Base-by-base conservation (phyloP, 2,888 invertebrate species). In the Eupithecia pulchellata region DNA sequence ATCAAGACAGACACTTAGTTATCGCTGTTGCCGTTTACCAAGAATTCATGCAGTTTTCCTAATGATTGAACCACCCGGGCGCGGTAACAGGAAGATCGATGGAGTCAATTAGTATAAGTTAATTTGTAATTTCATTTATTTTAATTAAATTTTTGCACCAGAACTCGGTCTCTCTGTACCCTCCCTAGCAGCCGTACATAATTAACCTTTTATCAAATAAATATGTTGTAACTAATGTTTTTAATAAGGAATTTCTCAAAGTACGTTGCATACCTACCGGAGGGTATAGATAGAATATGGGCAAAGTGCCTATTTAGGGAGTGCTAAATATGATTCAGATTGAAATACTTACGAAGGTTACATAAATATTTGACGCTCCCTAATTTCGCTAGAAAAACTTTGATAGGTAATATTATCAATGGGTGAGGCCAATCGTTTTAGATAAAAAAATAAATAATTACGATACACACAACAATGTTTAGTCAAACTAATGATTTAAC, bases 241-340 rank as follows among this genome's bases (percentile, higher is more conserved):
- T 25, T 13, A 25, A 52, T 52, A 52, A 52, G 0, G 25, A 52
- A 25, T 11, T 52, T 25, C 25, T 25, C 25, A 52, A 25, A 52
- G 25, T 20, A 2, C 20, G 11, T 20, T 20, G 11, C 47, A 2
- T 47, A 20, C 47, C 42, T 47, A 20, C 47, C 47, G 47, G 39
- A 39, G 13, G 36, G 6, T n/a, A 20, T 20, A 20, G 2, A 42
- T 20, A 47, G 3, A 20, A 20, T 47, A 11, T 13, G 25, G 13
- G 25, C 11, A 25, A 52, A 25, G 13, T 25, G 25, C 25, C 13
- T 52, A 52, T 9, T 27, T 14, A 27, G n/a, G 58, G 58, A 32
- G 58, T 60, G 58, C 14, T 60, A 9, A 60, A n/a, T n/a, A 58
- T 60, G 58, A 60, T 30, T 60, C 58, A 60, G n/a, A 17, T 58